phyloP scores from a whole-genome alignment of 2,888 invertebrate genomes.

The Drosophila cyrtoloma region DNA sequence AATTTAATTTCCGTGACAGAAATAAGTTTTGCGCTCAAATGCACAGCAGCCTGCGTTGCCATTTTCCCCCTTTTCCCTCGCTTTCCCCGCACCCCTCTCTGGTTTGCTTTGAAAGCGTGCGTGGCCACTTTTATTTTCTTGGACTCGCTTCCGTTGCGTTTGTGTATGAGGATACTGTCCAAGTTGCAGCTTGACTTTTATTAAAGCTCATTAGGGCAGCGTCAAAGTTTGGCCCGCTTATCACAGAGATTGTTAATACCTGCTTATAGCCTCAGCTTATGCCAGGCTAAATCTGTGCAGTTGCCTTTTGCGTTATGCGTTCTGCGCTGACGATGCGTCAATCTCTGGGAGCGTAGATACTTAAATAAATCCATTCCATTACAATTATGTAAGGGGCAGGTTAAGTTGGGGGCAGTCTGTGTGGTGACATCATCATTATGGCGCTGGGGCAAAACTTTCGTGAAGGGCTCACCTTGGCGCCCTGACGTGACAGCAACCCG shows the following conservation, averaged over 20 bases:
- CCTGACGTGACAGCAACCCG: slow-evolving; percentile 47
- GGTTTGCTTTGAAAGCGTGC: slow-evolving; percentile 50
- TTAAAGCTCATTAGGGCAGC: slow-evolving; percentile 78
- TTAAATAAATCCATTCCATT: slow-evolving; percentile 72
- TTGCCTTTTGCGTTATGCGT: slow-evolving; percentile 12
- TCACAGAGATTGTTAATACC: slow-evolving; percentile 44
- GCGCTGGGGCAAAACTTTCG: slow-evolving; percentile 40
- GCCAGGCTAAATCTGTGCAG: slow-evolving; percentile 55
- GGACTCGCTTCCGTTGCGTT: slow-evolving; percentile 5
- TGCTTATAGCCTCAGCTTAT: slow-evolving; percentile 24
- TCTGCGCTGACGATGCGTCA: slow-evolving; percentile 45
- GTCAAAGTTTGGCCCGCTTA: slow-evolving; percentile 62
- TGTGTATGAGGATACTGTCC: slow-evolving; percentile 30
- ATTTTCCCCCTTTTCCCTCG: neutral
- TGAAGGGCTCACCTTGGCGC: slow-evolving; percentile 45
- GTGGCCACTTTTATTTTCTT: slow-evolving; percentile 66
- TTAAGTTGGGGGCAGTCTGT: neutral
- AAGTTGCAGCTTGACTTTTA: slow-evolving; percentile 73
- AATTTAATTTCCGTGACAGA: slow-evolving; percentile 82
- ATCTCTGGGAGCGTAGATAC: slow-evolving; percentile 52
- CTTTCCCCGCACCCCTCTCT: neutral
- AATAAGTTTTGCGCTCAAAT: slow-evolving; percentile 81
- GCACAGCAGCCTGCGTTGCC: slow-evolving; percentile 58
- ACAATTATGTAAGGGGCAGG: slow-evolving; percentile 18
- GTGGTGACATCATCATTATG: slow-evolving; percentile 79